These are phyloP conservation scores for Pandemis cinnamomeana DNA, from an alignment of 2,888 invertebrate genomes.

Conservation along the genomic window DNA sequence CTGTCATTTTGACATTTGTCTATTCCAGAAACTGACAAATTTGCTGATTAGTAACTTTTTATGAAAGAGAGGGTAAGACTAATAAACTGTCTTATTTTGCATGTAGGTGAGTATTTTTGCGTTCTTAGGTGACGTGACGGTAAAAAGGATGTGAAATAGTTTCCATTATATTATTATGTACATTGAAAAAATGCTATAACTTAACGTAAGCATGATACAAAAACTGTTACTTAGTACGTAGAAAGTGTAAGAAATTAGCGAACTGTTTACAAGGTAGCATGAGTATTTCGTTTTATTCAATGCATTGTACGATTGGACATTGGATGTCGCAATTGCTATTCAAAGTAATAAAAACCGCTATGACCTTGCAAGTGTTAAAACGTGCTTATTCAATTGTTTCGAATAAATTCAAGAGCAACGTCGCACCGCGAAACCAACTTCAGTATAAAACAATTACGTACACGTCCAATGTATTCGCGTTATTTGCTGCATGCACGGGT, in stretches of 20 bases:
- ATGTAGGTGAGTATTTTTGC: too few relatives aligned
- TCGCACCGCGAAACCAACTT: background rate
- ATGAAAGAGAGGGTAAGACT: too few relatives aligned
- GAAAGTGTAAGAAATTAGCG: background rate
- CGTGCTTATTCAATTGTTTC: slow-evolving; percentile 26
- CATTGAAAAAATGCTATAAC: too few relatives aligned
- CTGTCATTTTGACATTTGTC: too few relatives aligned
- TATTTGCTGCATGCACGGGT: slow-evolving; percentile 5
- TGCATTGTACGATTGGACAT: background rate
- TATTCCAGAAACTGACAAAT: too few relatives aligned
- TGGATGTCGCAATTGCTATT: slow-evolving; percentile 5
- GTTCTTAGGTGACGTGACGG: too few relatives aligned
- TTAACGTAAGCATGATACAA: too few relatives aligned
- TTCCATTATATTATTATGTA: too few relatives aligned
- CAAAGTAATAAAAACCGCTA: slow-evolving; percentile 15
- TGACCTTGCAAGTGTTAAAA: slow-evolving; percentile 24
- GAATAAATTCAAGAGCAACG: slow-evolving; percentile 6
- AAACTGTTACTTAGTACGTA: background rate
- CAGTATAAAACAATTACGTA: background rate
- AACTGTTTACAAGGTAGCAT: background rate
- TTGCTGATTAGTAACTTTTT: too few relatives aligned
- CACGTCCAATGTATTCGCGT: background rate
- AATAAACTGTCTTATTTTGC: too few relatives aligned
- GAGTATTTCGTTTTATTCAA: background rate
- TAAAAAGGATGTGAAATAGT: too few relatives aligned